phyloP scores from a whole-genome alignment of 2,888 invertebrate species.

The Coenonympha glycerion region DNA sequence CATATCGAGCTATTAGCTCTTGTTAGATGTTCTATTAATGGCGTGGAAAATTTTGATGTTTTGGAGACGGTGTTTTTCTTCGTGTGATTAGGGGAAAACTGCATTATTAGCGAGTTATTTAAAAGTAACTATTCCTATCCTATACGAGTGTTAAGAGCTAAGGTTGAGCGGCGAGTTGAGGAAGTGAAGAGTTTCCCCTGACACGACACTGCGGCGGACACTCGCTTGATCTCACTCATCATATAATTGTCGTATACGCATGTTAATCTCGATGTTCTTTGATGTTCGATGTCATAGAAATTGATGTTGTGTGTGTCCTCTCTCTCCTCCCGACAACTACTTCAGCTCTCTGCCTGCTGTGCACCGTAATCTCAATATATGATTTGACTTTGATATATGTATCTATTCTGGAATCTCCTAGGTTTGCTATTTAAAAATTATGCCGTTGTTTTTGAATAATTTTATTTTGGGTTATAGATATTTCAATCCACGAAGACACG shows the following conservation, averaged over 20 bases:
- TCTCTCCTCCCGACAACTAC: slow-evolving; percentile 11
- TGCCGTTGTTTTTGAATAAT: not conserved
- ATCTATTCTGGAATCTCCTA: not conserved
- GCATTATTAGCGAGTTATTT: not conserved
- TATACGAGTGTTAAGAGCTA: not conserved
- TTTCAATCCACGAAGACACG: no score
- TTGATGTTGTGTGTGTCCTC: slow-evolving; percentile 12
- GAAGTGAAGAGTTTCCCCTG: slow-evolving; percentile 13
- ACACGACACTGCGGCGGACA: slow-evolving; percentile 16
- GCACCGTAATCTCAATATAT: not conserved
- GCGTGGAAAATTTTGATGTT: not conserved
- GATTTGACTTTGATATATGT: slow-evolving; percentile 3
- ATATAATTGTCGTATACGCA: slow-evolving; percentile 6
- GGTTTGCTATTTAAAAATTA: not conserved
- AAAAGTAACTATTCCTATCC: not conserved
- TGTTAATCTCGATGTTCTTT: slow-evolving; percentile 10
- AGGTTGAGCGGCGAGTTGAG: not conserved
- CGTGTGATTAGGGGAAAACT: slow-evolving; percentile 10
- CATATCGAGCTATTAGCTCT: slow-evolving; percentile 8
- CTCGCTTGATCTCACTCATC: slow-evolving; percentile 7
- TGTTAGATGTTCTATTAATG: not conserved
- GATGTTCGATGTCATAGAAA: slow-evolving; percentile 1
- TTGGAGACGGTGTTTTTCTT: slow-evolving; percentile 2
- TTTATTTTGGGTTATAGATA: no score
- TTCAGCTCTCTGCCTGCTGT: not conserved